A percentile compares a stretch with the other conserved stretches of the same genome.
Evolutionary conservation across 2,888 invertebrate species (phyloP).

Genomic region (Piscicola geometra): DNA sequence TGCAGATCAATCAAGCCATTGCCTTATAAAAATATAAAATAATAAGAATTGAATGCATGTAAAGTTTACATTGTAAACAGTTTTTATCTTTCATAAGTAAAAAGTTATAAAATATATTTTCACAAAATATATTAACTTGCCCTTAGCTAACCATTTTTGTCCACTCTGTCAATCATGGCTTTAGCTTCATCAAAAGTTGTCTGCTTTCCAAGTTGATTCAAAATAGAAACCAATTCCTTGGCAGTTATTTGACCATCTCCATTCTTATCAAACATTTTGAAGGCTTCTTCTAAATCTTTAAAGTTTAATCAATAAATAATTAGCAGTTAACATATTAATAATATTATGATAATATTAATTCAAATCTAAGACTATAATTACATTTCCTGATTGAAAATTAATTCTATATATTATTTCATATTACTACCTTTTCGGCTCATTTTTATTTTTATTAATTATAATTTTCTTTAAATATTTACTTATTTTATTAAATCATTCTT

Average conservation of each 20-base stretch:
- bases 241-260: slow-evolving; percentile 42
- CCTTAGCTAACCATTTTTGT: slow-evolving; percentile 23
- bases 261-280: slow-evolving; percentile 44
- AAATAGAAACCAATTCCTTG: slow-evolving; percentile 39
- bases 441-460: too few relatives aligned
- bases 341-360: too few relatives aligned
- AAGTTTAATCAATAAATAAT: too few relatives aligned
- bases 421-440: too few relatives aligned
- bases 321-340: too few relatives aligned
- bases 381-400: too few relatives aligned
- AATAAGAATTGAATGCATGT: background rate
- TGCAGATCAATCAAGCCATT: slow-evolving; percentile 43
- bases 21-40: slow-evolving; percentile 32
- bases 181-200: slow-evolving; percentile 38
- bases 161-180: slow-evolving; percentile 42
- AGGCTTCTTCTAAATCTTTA: slow-evolving; percentile 39
- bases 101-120: background rate
- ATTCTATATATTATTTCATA: too few relatives aligned
- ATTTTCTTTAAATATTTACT: too few relatives aligned
- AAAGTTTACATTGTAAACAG: background rate
- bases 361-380: too few relatives aligned
- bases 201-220: slow-evolving; percentile 40
- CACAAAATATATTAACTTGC: background rate
- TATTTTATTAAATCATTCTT: too few relatives aligned
- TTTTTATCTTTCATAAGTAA: background rate